phyloP scores from a whole-genome alignment of 1,140 invertebrate genomes.

The Argopecten irradians region DNA sequence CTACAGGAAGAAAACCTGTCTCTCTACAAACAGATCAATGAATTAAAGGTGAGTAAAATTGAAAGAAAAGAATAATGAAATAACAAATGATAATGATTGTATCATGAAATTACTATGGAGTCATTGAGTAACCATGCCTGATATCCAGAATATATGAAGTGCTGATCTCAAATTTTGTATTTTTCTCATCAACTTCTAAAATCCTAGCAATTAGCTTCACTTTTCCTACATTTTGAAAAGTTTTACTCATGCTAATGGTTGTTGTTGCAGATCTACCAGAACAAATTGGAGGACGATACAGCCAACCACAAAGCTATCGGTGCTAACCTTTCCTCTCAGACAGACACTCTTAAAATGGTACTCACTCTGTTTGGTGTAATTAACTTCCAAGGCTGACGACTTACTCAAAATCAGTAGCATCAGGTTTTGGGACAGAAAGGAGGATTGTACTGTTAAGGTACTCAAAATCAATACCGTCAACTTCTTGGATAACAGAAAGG shows the following conservation, averaged over 20 bases:
- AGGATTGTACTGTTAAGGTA: no score
- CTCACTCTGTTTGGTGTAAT: constrained; percentile 74
- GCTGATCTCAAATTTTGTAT: no score
- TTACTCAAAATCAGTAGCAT: no score
- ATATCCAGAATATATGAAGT: no score
- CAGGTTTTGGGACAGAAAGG: no score
- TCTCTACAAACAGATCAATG: constrained; percentile 68
- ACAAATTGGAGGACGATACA: constrained; percentile 68
- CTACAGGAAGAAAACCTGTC: constrained; percentile 58
- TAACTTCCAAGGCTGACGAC: constrained; percentile 58
- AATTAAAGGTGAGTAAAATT: constrained; percentile 62
- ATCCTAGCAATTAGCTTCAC: background rate
- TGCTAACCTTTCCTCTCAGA: constrained; percentile 61
- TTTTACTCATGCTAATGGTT: background rate
- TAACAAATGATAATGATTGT: no score
- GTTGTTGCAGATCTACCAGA: constrained; percentile 62
- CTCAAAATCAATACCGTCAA: no score
- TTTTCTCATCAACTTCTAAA: no score
- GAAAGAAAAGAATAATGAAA: background rate
- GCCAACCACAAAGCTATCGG: constrained; percentile 58
- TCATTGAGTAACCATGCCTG: no score
- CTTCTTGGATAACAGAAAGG: no score
- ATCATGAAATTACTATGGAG: no score
- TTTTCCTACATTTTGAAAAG: background rate
- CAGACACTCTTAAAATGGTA: constrained; percentile 72